Conservation (phyloP, 2,797 vertebrate genomes). For the Cryptoblepharus egeriae region DNA sequence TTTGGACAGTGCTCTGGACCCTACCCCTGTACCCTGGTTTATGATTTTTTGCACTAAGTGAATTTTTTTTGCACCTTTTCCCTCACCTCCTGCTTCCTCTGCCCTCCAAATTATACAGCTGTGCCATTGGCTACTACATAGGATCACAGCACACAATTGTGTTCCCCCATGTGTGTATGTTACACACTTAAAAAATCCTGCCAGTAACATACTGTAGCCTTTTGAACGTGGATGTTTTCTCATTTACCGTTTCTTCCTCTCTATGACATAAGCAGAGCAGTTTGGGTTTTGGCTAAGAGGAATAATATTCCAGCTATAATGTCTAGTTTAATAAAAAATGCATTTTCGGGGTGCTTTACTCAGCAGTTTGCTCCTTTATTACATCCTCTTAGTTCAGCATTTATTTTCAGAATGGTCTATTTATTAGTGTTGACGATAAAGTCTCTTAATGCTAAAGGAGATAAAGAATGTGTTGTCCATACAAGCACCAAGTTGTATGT, state of each 20-base stretch:
- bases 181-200: no score
- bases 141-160: no score
- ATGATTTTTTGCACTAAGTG: no score
- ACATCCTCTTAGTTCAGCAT: background rate
- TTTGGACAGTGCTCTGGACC: no score
- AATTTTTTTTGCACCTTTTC: no score
- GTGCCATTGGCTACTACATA: no score
- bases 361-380: constrained; percentile 5
- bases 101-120: no score
- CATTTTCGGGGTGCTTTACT: background rate
- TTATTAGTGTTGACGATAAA: background rate
- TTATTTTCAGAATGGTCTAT: background rate
- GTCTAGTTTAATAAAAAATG: background rate
- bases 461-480: background rate
- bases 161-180: no score
- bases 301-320: background rate
- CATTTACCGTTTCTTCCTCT: background rate
- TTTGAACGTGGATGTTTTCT: background rate
- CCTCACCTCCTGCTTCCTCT: no score
- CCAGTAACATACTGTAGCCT: no score
- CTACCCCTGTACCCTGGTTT: no score
- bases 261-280: background rate
- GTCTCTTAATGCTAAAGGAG: background rate
- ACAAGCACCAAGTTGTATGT: background rate
- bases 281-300: background rate